Evolutionary conservation across 2,113 vertebrate genomes (phyloP), one percentile per base, ranked within the genome.

Genomic region (Atrichornis clamosus): DNA sequence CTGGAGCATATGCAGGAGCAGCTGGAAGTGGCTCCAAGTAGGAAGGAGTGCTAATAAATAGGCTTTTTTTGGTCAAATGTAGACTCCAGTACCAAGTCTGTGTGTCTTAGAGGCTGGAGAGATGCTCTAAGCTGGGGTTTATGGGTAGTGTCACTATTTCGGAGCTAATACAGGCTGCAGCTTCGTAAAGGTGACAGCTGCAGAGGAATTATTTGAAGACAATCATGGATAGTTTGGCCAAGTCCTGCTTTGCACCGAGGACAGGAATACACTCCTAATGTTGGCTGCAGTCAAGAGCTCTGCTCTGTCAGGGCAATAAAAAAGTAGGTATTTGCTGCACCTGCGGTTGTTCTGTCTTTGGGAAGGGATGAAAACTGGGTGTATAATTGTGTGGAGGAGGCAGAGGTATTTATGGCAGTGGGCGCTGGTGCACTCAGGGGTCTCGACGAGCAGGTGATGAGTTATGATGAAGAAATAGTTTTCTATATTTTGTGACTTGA

Each of bases 211-310:
- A 68, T 11, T 6, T 44, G 65, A 47, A 59, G 89, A 39, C 49
- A 35, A 7, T 24, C 28, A 8, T 30, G 1, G 7, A 8, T 4
- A 41, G 19, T 70, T 80, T 30, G 59, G 72, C 46, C 28, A 37
- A 67, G 91, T 37, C 6, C 11, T 53, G 23, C 37, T 50, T 12
- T 35, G 47, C 18, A 26, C 72, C 15, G 26, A 42, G 52, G 79
- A 63, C 67, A 42, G 62, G 42, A 64, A 44, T 17, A 1, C 4
- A 0, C 11, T 47, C 22, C 39, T 52, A 0, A 21, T 0, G 1
- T 2, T 33, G 55, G 78, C 44, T 58, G 14, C 23, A 1, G 7
- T 4, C 41, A 49, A 77, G 11, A 55, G 41, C 24, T 59, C 46
- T 72, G 72, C 32, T 23, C 41, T 13, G 7, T 7, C 35, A 90